These are phyloP conservation scores for Columba janthina DNA, from an alignment of 2,113 vertebrate genomes.

Conservation along the genomic window DNA sequence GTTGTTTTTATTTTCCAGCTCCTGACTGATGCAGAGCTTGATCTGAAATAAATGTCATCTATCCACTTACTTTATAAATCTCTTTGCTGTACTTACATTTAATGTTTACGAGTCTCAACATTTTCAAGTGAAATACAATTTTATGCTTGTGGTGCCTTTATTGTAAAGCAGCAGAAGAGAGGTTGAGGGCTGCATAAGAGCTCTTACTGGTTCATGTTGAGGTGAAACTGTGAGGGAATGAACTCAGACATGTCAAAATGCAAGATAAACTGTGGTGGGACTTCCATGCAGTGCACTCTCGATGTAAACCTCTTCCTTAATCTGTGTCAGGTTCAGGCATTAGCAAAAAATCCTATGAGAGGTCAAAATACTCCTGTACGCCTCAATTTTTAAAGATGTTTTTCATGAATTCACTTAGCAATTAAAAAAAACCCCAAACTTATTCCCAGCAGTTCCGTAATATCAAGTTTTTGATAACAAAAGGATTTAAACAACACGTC, in stretches of 20 bases:
- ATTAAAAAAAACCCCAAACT: accelerated
- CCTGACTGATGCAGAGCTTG: not conserved
- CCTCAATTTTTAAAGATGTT: not conserved
- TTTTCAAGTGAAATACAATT: not conserved
- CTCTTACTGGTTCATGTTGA: not conserved
- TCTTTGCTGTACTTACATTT: not conserved
- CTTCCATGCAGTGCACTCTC: not conserved
- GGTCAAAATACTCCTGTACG: not conserved
- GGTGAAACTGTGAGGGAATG: not conserved
- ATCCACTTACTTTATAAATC: not conserved
- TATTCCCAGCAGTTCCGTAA: not conserved
- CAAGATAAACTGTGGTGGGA: not conserved
- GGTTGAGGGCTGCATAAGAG: not conserved
- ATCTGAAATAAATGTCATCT: constrained; percentile 33
- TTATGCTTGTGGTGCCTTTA: not conserved
- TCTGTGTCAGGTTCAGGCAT: not conserved
- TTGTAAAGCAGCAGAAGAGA: not conserved
- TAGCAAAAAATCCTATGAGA: not conserved
- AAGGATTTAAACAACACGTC: not conserved
- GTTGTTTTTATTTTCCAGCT: constrained; percentile 44
- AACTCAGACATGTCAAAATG: not conserved
- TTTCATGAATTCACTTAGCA: not conserved
- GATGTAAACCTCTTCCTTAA: not conserved
- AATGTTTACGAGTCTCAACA: not conserved
- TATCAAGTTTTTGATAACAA: not conserved